Conservation (phyloP, 1,140 invertebrate species). For the Ditylenchus dipsaci region DNA sequence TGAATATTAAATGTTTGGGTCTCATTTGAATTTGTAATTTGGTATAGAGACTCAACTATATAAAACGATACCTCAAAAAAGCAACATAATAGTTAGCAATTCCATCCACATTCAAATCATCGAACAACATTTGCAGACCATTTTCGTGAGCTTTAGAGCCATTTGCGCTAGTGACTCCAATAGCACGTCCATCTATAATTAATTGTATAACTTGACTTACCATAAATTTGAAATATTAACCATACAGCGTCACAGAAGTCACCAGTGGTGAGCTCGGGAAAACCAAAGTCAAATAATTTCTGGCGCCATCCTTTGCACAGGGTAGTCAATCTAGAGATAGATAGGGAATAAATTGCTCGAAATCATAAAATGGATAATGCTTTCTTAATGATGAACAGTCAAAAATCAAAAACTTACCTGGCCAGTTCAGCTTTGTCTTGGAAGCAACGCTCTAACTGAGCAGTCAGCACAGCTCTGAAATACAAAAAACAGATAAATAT, state of each 20-base stretch:
- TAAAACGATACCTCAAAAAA: too few species aligned
- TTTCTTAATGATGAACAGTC: background rate
- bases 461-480: constrained; percentile 37
- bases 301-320: constrained; percentile 36
- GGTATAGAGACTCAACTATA: too few species aligned
- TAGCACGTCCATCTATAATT: constrained; percentile 40
- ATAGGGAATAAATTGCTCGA: background rate
- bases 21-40: too few species aligned
- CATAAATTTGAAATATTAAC: constrained; percentile 7
- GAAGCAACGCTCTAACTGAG: constrained; percentile 35
- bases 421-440: constrained; percentile 32
- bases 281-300: constrained; percentile 32
- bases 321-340: constrained; percentile 24
- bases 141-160: constrained; percentile 19
- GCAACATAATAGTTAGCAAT: constrained; percentile 48
- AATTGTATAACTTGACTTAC: background rate
- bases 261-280: constrained; percentile 49
- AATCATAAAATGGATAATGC: background rate
- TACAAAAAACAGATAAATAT: too few species aligned
- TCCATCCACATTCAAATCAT: constrained; percentile 42
- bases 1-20: too few species aligned
- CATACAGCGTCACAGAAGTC: constrained; percentile 48
- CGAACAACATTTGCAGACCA: constrained; percentile 17
- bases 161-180: constrained; percentile 26
- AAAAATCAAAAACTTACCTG: constrained; percentile 14